Evolutionary conservation across 2,888 invertebrate species (phyloP).

Genomic region (Hypena proboscidalis): DNA sequence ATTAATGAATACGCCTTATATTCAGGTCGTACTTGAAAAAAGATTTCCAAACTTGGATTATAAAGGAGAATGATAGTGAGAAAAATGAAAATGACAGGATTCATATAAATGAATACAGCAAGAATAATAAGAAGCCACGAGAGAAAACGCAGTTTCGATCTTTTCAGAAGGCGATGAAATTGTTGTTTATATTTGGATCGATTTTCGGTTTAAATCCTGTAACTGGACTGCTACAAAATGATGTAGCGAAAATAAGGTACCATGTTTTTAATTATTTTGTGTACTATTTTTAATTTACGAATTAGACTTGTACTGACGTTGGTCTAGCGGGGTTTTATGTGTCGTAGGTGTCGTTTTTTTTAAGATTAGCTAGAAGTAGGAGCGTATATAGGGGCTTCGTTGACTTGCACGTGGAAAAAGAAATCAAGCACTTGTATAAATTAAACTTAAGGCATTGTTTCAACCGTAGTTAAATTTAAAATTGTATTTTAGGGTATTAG

Average conservation of each 20-base stretch:
- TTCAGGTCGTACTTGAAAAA: constrained; percentile 9
- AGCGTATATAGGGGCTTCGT: too few relatives aligned
- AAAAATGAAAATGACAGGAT: not conserved
- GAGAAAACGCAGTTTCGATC: constrained; percentile 36
- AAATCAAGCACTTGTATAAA: too few relatives aligned
- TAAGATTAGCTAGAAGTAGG: too few relatives aligned
- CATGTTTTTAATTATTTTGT: too few relatives aligned
- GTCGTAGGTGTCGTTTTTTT: too few relatives aligned
- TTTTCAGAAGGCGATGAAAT: constrained; percentile 56
- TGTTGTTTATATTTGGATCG: constrained; percentile 50
- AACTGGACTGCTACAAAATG: constrained; percentile 40
- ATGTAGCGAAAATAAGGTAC: constrained; percentile 56
- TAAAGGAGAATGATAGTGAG: not conserved
- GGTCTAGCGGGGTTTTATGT: too few relatives aligned
- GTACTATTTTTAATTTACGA: too few relatives aligned
- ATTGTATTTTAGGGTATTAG: too few relatives aligned
- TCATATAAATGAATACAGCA: constrained; percentile 1
- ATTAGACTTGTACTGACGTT: too few relatives aligned
- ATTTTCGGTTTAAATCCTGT: constrained; percentile 58
- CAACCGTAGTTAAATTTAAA: too few relatives aligned
- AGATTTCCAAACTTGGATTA: constrained; percentile 9
- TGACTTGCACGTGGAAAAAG: too few relatives aligned
- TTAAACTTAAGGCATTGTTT: too few relatives aligned
- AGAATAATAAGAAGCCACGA: not conserved
- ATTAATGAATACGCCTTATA: not conserved